Percentiles rank a stretch among this genome's conserved stretches.
Conservation (phyloP, 2,113 vertebrate species). For the Psephotus haematonotus region DNA sequence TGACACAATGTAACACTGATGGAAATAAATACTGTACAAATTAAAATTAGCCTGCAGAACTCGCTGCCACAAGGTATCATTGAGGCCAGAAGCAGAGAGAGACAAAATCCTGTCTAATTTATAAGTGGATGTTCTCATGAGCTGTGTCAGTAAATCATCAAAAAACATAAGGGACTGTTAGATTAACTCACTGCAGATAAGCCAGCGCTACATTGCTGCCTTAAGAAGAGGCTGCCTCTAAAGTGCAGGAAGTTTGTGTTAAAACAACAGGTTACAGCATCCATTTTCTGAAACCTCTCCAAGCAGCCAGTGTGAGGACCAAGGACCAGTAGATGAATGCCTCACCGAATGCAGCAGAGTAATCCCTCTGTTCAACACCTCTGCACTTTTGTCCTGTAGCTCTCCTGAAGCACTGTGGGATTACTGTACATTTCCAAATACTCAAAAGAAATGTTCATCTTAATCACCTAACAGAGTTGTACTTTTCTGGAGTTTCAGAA, state of each 20-base stretch:
- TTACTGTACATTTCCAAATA: background rate
- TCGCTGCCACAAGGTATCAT: background rate
- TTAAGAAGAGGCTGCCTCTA: background rate
- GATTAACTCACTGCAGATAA: background rate
- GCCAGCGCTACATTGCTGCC: background rate
- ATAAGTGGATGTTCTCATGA: background rate
- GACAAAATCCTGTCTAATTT: background rate
- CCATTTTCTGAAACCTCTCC: background rate
- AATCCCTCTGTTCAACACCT: background rate
- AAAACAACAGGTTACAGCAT: background rate
- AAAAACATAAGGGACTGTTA: background rate
- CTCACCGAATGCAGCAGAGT: background rate
- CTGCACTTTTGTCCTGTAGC: background rate
- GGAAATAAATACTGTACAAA: background rate
- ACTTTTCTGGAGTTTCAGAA: background rate
- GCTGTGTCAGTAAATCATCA: background rate
- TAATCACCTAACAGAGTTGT: background rate
- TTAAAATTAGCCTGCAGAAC: constrained; percentile 15
- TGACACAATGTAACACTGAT: background rate
- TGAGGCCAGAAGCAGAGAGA: background rate
- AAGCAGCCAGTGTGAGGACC: accelerated
- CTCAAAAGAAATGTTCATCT: background rate
- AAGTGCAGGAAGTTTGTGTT: background rate
- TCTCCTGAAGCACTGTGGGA: background rate
- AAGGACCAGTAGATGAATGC: accelerated